Base-by-base conservation (phyloP, 2,113 vertebrate species). In the Xenotilapia caudafasciata region DNA sequence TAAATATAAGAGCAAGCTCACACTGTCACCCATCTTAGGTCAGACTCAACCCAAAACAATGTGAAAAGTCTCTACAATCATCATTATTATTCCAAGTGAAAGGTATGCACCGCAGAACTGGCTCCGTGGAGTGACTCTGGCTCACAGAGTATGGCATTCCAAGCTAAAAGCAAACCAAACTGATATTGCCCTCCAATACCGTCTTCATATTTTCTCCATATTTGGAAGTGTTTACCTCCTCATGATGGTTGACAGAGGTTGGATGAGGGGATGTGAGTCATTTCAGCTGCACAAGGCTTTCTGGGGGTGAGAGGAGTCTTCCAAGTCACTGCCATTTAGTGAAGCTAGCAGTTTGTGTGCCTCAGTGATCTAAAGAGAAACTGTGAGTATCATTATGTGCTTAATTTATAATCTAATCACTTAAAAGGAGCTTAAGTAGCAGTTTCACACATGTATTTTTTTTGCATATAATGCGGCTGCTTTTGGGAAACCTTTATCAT, bases 201-300 rank as follows among this genome's bases (percentile, higher is more conserved):
- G 96, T 95, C 96, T 93, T 96, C 95, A 96, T 96, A 96, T 96
- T 97, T 94, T 98, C 96, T 97, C 98, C 98, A 98, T 99, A 98
- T 99, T 98, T 98, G 98, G 98, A 97, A 99, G 99, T 99, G 98
- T 99, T 99, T 99, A 99, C 97, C 97, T 98, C 97, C 97, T 96
- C 96, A 96, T 95, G 96, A 97, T 97, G 97, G 97, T 97, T 98
- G 97, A 97, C 97, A 94, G 97, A 92, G 95, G 94, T 91, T 96
- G 93, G 94, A 93, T 92, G 96, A 95, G 91, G 94, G 92, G 90
- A 95, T 96, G 91, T 96, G 96, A 96, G 95, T 96, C 96, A 96
- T 95, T 96, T 95, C 88, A 91, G 93, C 93, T 93, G 94, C 92
- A 93, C 83, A 94, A 96, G 93, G 86, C 93, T 94, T 93, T 89